Conservation (phyloP, 2,113 vertebrate species). For the Channa maculata region DNA sequence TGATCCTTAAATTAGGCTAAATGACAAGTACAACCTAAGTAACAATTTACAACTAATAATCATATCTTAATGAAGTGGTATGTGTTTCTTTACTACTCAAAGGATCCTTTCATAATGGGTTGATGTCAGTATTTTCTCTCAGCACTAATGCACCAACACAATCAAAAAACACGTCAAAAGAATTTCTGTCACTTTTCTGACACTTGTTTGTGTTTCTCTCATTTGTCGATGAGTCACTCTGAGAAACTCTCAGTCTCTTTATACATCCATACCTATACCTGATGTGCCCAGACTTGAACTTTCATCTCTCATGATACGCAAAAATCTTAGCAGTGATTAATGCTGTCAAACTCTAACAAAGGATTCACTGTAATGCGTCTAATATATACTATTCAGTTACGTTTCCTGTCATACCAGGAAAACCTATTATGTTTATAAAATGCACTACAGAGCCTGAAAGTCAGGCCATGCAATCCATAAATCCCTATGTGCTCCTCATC, state of each 20-base stretch:
- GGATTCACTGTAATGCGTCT: slow-evolving; percentile 17
- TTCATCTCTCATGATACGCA: slow-evolving; percentile 17
- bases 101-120: slow-evolving; percentile 2
- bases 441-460: not conserved
- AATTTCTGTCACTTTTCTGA: slow-evolving; percentile 23
- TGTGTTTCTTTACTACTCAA: not conserved
- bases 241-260: slow-evolving; percentile 28
- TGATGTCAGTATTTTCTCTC: not conserved
- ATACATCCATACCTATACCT: slow-evolving; percentile 26
- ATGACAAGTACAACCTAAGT: not conserved
- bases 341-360: slow-evolving; percentile 26
- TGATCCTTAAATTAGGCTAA: not conserved
- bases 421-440: not conserved
- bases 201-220: slow-evolving; percentile 1
- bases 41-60: not conserved
- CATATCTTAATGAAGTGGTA: not conserved
- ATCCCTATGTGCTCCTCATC: not conserved
- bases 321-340: slow-evolving; percentile 20
- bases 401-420: slow-evolving; percentile 41
- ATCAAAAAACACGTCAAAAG: slow-evolving; percentile 6
- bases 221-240: slow-evolving; percentile 14
- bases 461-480: slow-evolving; percentile 35
- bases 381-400: not conserved
- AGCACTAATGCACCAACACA: not conserved
- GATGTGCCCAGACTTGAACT: slow-evolving; percentile 66